Evolutionary conservation across 2,113 vertebrate species (phyloP).

Genomic region (Epinephelus fuscoguttatus): DNA sequence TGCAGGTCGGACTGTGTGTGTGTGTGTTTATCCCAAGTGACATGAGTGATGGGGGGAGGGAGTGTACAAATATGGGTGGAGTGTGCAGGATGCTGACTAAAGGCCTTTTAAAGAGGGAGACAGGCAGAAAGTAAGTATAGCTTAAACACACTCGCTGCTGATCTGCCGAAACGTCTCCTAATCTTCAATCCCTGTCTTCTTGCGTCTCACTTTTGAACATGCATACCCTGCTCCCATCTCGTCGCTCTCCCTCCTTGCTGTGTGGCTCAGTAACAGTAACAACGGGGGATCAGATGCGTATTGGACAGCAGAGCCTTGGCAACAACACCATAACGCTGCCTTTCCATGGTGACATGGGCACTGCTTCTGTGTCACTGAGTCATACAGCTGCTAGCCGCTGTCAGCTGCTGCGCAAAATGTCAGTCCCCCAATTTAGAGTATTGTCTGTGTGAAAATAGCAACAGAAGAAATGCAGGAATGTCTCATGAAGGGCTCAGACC

Average conservation of each 20-base stretch:
- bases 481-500: slow-evolving; percentile 22
- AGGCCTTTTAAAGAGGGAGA: slow-evolving; percentile 54
- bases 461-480: slow-evolving; percentile 52
- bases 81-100: slow-evolving; percentile 67
- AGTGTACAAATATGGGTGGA: slow-evolving; percentile 64
- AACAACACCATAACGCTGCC: slow-evolving; percentile 67
- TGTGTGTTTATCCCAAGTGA: slow-evolving; percentile 61
- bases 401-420: slow-evolving; percentile 70
- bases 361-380: slow-evolving; percentile 78
- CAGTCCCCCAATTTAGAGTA: slow-evolving; percentile 60
- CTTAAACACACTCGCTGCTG: slow-evolving; percentile 37
- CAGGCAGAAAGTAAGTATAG: slow-evolving; percentile 40
- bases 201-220: neutral
- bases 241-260: neutral
- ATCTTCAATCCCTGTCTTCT: slow-evolving; percentile 28
- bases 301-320: slow-evolving; percentile 66
- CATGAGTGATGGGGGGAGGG: slow-evolving; percentile 47
- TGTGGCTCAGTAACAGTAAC: slow-evolving; percentile 22
- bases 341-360: slow-evolving; percentile 67
- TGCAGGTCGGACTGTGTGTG: slow-evolving; percentile 27
- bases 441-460: slow-evolving; percentile 62
- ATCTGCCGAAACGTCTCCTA: slow-evolving; percentile 46
- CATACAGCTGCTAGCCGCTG: slow-evolving; percentile 71
- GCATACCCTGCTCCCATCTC: slow-evolving; percentile 7
- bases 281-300: slow-evolving; percentile 43